Conservation (phyloP, 2,888 invertebrate species). For the Rhamphomyia laevipes region DNA sequence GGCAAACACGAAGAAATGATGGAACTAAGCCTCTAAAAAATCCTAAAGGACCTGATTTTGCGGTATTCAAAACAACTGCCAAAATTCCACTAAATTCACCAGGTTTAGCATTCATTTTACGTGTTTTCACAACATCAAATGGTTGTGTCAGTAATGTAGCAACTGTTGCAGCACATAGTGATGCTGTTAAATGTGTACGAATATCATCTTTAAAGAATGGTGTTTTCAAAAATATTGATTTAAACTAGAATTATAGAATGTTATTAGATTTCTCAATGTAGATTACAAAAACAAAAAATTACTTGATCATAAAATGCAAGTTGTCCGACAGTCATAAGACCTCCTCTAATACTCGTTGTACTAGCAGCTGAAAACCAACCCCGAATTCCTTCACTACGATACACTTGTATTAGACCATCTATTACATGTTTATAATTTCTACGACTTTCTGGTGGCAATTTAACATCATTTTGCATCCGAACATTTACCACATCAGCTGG, state of each 20-base stretch:
- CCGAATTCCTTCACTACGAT: conserved; percentile 64
- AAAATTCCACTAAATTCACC: conserved; percentile 71
- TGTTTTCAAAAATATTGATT: conserved; percentile 45
- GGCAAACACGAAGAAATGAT: conserved; percentile 90
- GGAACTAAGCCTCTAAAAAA: conserved; percentile 97
- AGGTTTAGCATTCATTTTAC: conserved; percentile 94
- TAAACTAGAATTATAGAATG: conserved; percentile 45
- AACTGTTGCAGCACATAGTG: conserved; percentile 61
- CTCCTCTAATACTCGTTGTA: conserved; percentile 81
- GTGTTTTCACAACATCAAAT: conserved; percentile 91
- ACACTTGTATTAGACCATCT: conserved; percentile 78
- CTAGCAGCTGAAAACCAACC: conserved; percentile 81
- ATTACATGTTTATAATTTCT: conserved; percentile 94
- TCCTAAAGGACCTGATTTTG: conserved; percentile 77
- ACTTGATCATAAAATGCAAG: conserved; percentile 95
- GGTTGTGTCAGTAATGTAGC: conserved; percentile 73
- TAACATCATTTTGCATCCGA: conserved; percentile 98
- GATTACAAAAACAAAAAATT: conserved; percentile 46
- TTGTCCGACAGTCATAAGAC: conserved; percentile 95
- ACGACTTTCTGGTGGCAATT: conserved; percentile 68
- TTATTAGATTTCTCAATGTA: no score
- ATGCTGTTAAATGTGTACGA: conserved; percentile 77
- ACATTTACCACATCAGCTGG: conserved; percentile 98
- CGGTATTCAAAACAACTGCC: conserved; percentile 68
- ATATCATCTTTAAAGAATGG: conserved; percentile 73